These are phyloP conservation scores for Andrena flavipes DNA, from an alignment of 2,888 invertebrate species.

Conservation along the genomic window DNA sequence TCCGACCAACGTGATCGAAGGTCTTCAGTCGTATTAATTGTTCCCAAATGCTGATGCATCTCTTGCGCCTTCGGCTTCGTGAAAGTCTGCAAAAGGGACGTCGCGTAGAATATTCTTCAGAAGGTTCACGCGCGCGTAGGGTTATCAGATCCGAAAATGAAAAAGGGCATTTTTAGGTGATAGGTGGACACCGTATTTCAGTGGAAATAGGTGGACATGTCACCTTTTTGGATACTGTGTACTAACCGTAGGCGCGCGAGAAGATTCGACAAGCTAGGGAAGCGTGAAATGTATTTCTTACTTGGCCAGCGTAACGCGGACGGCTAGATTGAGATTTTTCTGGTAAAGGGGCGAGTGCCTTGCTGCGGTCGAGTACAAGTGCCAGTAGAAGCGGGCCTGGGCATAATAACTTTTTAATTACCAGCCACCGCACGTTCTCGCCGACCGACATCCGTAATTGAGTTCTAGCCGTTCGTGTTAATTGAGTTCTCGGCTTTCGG, in stretches of 20 bases:
- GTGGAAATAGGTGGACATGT: no score
- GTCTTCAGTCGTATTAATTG: slow-evolving; percentile 48
- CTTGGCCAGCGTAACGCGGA: slow-evolving; percentile 66
- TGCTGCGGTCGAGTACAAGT: slow-evolving; percentile 68
- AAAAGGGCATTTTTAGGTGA: no score
- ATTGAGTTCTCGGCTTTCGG: slow-evolving; percentile 57
- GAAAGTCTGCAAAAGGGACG: slow-evolving; percentile 23
- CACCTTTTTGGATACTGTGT: no score
- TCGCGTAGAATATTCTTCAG: background rate
- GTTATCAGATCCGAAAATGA: no score
- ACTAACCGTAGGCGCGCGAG: no score
- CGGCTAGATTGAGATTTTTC: slow-evolving; percentile 65
- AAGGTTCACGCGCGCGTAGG: background rate
- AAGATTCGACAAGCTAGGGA: no score
- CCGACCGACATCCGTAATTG: slow-evolving; percentile 64
- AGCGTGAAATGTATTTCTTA: slow-evolving; percentile 37
- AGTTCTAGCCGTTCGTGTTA: slow-evolving; percentile 67
- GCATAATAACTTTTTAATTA: slow-evolving; percentile 67
- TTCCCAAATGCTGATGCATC: slow-evolving; percentile 27
- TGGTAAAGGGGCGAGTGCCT: slow-evolving; percentile 67
- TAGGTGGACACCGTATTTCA: no score
- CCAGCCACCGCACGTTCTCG: slow-evolving; percentile 40
- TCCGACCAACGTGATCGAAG: slow-evolving; percentile 40
- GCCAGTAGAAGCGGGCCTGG: slow-evolving; percentile 76
- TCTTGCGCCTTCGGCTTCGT: background rate